Conservation (phyloP, 2,888 invertebrate species). For the Mylabris sibirica region DNA sequence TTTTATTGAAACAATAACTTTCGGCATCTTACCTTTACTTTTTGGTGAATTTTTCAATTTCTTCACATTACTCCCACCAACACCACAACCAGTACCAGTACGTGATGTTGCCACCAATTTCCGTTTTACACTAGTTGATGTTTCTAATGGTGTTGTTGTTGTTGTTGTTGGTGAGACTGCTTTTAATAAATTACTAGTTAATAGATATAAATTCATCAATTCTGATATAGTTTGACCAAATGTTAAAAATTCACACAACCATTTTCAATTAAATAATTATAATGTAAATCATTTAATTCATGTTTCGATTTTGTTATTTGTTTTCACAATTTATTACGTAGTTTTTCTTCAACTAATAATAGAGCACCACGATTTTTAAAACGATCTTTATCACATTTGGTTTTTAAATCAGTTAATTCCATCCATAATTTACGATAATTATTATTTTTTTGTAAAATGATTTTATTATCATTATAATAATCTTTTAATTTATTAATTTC, state of each 20-base stretch:
- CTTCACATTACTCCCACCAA: background rate
- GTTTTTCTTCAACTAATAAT: constrained; percentile 84
- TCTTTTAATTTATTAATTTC: constrained; percentile 75
- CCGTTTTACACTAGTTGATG: too few species aligned
- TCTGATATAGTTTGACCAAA: constrained; percentile 71
- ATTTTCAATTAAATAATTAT: constrained; percentile 64
- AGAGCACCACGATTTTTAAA: constrained; percentile 89
- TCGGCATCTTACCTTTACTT: constrained; percentile 54
- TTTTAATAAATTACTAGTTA: too few species aligned
- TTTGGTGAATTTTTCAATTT: constrained; percentile 63
- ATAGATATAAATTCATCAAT: constrained; percentile 41
- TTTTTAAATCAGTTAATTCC: constrained; percentile 77
- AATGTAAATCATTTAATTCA: constrained; percentile 64
- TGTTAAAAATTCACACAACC: constrained; percentile 67
- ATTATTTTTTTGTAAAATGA: background rate
- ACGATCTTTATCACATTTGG: constrained; percentile 80
- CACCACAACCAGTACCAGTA: too few species aligned
- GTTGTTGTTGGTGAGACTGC: too few species aligned
- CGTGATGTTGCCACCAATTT: constrained; percentile 49
- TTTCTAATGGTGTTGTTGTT: too few species aligned
- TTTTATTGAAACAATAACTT: too few species aligned
- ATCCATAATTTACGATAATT: constrained; percentile 70
- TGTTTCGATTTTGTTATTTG: constrained; percentile 78
- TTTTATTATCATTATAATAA: constrained; percentile 72
- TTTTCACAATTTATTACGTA: constrained; percentile 77